Evolutionary conservation across 2,888 invertebrate species (phyloP), one percentile per base, ranked within the genome.

Genomic region (Mylabris sibirica): DNA sequence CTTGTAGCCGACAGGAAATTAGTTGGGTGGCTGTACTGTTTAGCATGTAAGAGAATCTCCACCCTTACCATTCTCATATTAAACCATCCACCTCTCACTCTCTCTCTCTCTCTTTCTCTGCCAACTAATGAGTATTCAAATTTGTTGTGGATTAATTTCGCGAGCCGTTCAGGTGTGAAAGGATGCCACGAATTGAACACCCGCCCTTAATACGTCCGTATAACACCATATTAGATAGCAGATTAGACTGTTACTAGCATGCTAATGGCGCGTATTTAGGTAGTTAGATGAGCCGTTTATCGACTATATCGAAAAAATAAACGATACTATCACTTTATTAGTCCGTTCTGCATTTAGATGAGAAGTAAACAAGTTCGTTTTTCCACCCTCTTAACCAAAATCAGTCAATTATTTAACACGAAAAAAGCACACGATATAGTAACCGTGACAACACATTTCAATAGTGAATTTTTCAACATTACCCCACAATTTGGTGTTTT

Each of bases 1-100:
- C 20, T 22, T 49, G 22, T 49, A 49, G 38, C 38, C 69, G 65
- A 60, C 9, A 59, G 49, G 49, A 49, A 49, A 49, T 49, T 49
- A 49, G 20, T 20, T 49, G 20, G 49, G 20, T 11, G 41, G 41
- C n/a, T n/a, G n/a, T 49, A 49, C 20, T 49, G 49, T 49, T 44
- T 44, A 44, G 20, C 20, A 49, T 20, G 49, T 49, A 20, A 30
- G 30, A 30, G 30, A 17, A 49, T 49, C 49, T 20, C 49, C 41
- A 41, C 41, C 41, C 41, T n/a, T n/a, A 41, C 5, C 49, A 5
- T 22, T 49, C 49, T 22, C 9, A 49, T 44, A 44, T 30, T 30
- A 30, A 4, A 30, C 17, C 1, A 49, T 49, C 6, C 20, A 20
- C 20, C 49, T n/a, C 44, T 44, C 41, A n/a, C 3, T n/a, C n/a